Conservation (phyloP, 2,113 vertebrate genomes). For the Centropus bengalensis region DNA sequence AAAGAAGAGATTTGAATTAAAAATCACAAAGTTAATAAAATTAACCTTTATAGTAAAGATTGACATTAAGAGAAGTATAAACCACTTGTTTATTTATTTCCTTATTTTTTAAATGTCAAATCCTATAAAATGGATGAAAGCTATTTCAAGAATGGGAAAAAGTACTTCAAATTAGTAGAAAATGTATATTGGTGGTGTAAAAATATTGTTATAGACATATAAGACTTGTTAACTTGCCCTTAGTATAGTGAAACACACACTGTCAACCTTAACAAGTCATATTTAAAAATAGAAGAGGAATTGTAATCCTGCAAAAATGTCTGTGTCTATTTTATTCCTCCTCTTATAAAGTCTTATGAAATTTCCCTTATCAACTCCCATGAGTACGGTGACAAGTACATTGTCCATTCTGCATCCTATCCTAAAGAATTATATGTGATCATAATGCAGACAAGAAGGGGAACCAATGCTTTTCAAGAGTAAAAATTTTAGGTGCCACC, state of each 20-base stretch:
- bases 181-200: not conserved
- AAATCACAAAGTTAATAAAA: not conserved
- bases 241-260: not conserved
- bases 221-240: not conserved
- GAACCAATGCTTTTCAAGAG: not conserved
- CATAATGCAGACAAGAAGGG: not conserved
- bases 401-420: not conserved
- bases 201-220: not conserved
- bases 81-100: not conserved
- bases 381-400: rapidly evolving
- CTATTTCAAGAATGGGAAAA: not conserved
- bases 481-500: not conserved
- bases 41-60: not conserved
- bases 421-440: not conserved
- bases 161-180: not conserved
- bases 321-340: not conserved
- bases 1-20: not conserved
- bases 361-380: not conserved
- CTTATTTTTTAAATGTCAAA: not conserved
- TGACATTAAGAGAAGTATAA: not conserved
- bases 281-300: not conserved
- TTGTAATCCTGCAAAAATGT: not conserved
- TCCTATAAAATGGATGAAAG: not conserved
- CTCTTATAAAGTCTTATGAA: not conserved
- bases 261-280: not conserved